phyloP scores from a whole-genome alignment of 2,888 invertebrate species.

The Theristus sp. region DNA sequence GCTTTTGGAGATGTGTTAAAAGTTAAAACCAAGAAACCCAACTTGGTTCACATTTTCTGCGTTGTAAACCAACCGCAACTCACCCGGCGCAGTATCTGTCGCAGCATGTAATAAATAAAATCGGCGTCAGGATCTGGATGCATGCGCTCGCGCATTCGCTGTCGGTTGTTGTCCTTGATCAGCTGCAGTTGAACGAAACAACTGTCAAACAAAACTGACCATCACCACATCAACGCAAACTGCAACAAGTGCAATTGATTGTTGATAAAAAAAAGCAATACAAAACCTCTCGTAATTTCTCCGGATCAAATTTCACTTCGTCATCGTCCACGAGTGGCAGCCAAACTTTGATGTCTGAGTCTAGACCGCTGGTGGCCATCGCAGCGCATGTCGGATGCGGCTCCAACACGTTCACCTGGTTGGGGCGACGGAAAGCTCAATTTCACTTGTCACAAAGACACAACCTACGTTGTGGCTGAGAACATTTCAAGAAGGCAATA shows the following conservation, averaged over 20 bases:
- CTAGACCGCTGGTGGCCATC: conserved; percentile 73
- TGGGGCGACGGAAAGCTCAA: no score
- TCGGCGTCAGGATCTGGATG: conserved; percentile 2
- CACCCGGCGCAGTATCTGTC: neutral
- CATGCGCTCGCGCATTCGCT: neutral
- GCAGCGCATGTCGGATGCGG: conserved; percentile 69
- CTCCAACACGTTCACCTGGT: conserved; percentile 76
- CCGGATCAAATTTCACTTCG: conserved; percentile 39
- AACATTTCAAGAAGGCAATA: no score
- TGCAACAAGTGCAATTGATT: neutral
- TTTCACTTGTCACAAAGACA: no score
- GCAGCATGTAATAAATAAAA: conserved; percentile 3
- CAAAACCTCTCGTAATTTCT: conserved; percentile 27
- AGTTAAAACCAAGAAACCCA: no score
- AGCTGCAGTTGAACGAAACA: no score
- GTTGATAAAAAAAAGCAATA: neutral
- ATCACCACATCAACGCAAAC: neutral
- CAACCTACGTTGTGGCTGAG: no score
- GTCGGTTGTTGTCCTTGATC: neutral
- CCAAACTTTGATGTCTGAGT: conserved; percentile 82
- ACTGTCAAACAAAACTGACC: neutral
- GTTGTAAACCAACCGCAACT: no score
- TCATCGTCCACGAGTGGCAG: conserved; percentile 46
- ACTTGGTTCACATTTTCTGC: no score
- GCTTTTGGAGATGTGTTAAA: no score